A percentile compares a stretch with the other conserved stretches of the same genome.
Conservation (phyloP, 2,113 vertebrate species). For the Clinocottus analis region DNA sequence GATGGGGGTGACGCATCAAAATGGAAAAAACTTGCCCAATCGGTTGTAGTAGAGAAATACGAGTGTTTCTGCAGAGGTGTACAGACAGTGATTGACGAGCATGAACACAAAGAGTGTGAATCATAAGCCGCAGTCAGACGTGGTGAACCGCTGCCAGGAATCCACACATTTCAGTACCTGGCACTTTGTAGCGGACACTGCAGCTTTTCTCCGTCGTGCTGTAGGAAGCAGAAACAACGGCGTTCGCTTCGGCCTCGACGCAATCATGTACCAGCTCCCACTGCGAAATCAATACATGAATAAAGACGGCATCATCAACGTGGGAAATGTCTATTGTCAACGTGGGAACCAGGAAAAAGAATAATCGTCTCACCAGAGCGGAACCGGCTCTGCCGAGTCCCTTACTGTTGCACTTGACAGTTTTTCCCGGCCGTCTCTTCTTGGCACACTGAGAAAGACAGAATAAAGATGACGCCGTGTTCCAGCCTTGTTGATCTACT, state of each 20-base stretch:
- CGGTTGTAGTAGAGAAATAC: background rate
- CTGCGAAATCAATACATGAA: constrained; percentile 41
- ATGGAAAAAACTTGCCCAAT: background rate
- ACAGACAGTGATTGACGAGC: background rate
- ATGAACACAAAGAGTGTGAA: background rate
- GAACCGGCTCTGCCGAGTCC: background rate
- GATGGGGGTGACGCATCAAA: background rate
- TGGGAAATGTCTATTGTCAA: background rate
- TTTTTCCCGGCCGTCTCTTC: fast-evolving
- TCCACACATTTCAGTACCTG: no score
- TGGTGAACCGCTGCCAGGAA: no score
- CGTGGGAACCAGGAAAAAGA: background rate
- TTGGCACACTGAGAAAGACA: background rate
- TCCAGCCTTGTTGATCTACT: background rate
- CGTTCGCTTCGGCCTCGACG: background rate
- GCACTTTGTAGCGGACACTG: constrained; percentile 20
- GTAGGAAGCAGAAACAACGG: constrained; percentile 38
- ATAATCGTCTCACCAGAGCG: constrained; percentile 9
- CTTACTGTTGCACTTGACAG: fast-evolving
- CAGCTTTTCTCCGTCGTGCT: constrained; percentile 7
- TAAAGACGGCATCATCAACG: background rate
- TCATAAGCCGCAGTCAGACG: background rate
- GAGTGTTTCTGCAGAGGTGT: background rate
- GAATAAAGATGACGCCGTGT: background rate
- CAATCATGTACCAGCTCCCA: constrained; percentile 60